Percentiles rank a stretch among this genome's conserved stretches.
These are phyloP conservation scores for Nesospiza acunhae DNA, from an alignment of 2,113 vertebrate genomes.

Conservation along the genomic window DNA sequence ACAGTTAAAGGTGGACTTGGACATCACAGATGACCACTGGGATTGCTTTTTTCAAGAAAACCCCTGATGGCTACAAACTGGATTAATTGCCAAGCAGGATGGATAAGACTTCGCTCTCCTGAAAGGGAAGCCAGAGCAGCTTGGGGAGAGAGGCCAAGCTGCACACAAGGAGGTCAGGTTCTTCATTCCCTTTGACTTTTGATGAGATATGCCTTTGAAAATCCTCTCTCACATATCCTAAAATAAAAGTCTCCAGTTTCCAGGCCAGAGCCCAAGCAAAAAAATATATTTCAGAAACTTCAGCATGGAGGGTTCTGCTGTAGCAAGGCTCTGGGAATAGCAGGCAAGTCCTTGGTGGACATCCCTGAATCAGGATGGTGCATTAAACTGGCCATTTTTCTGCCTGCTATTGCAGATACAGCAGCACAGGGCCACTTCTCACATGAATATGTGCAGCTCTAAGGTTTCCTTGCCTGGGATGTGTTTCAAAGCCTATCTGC, in stretches of 20 bases:
- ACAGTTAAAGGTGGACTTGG: not conserved
- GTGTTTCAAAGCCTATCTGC: slow-evolving; percentile 7
- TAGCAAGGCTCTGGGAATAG: not conserved
- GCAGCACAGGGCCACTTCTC: not conserved
- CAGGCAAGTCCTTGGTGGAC: not conserved
- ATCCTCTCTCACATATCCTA: not conserved
- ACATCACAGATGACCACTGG: not conserved
- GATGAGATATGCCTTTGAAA: slow-evolving; percentile 50
- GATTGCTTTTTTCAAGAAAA: slow-evolving; percentile 5
- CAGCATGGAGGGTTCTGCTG: not conserved
- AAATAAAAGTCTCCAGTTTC: slow-evolving; percentile 3
- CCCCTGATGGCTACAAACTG: not conserved
- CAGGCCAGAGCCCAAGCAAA: not conserved
- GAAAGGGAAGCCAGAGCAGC: not conserved
- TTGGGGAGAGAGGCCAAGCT: not conserved
- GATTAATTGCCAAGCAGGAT: not conserved
- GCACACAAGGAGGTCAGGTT: slow-evolving; percentile 5
- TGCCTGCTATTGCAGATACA: not conserved
- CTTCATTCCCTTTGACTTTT: slow-evolving; percentile 49
- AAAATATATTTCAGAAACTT: not conserved
- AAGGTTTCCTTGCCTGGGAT: not conserved
- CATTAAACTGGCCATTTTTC: not conserved
- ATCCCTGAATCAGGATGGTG: not conserved
- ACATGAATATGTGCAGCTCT: not conserved
- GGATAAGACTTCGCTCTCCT: not conserved